Evolutionary conservation across 2,797 vertebrate genomes (phyloP), one percentile per base, ranked within the genome.

Genomic region (Sciurus carolinensis): DNA sequence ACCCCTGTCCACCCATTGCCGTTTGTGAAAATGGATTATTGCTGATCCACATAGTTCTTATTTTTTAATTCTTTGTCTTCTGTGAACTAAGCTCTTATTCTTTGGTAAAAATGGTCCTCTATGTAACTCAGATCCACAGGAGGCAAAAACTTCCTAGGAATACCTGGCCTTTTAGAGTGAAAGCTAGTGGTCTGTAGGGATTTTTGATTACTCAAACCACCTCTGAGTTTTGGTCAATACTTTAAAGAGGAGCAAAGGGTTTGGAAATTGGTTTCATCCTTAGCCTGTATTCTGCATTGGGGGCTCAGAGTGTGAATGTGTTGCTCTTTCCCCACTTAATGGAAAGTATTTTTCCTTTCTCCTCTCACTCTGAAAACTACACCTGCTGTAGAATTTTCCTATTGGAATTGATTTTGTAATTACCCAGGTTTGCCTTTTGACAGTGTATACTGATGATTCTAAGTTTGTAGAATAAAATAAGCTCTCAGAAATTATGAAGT

Each of bases 171-270:
- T 94, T 95, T 92, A 96, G 97, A 97, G 86, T 81, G 95, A 81
- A 91, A 97, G 96, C 97, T 97, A 98, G 30, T 57, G 86, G 47
- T 97, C 95, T 97, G 97, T 64, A 93, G 96, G 90, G 95, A 93
- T 98, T 97, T 97, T 97, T 97, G 97, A 97, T 96, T 97, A 96
- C 96, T 76, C 87, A 76, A 15, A 75, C 82, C 92, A 79, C 26
- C 73, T 96, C 97, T 88, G 90, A 95, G 97, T 96, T 92, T 91
- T 94, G 95, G 95, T 52, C 85, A 81, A 11, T 33, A 20, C 1
- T 97, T 39, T 24, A 77, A 57, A 94, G 79, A 94, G 50, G 50
- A 89, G 36, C 9, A 1, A 52, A 82, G 33, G 64, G 95, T 92
- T 97, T 96, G 96, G 94, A 97, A 94, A 82, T 92, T 73, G 87